These are phyloP conservation scores for Gorsachius goisagi DNA, from an alignment of 2,113 vertebrate species.

Conservation along the genomic window DNA sequence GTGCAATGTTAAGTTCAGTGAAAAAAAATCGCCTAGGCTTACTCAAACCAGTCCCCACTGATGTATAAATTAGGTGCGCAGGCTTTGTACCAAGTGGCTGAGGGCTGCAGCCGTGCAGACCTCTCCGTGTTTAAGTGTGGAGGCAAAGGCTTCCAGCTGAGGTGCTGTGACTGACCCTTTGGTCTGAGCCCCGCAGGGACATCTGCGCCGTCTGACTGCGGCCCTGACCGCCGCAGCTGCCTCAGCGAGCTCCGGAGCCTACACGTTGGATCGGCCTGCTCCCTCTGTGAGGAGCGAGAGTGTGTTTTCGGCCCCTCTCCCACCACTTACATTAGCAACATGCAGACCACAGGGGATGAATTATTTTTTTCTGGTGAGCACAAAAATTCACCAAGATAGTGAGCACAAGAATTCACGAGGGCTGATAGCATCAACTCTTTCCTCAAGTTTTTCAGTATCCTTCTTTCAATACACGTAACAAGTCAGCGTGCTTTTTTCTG, in stretches of 20 bases:
- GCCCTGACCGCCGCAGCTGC: not conserved
- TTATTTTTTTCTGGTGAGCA: not conserved
- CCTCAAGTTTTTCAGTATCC: not conserved
- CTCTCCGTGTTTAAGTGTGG: not conserved
- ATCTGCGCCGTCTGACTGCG: too few species aligned
- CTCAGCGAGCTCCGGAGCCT: not conserved
- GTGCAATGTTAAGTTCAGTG: too few species aligned
- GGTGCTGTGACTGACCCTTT: not conserved
- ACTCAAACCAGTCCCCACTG: not conserved
- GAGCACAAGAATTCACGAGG: not conserved
- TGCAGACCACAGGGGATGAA: too few species aligned
- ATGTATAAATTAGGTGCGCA: not conserved
- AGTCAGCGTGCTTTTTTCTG: not conserved
- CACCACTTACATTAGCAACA: not conserved
- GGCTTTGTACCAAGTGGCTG: not conserved
- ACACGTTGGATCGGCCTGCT: fast-evolving
- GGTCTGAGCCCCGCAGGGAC: not conserved
- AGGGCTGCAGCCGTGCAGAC: fast-evolving
- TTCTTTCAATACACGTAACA: not conserved
- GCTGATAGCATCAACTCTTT: not conserved
- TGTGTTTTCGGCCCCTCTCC: not conserved
- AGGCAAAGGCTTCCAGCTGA: not conserved
- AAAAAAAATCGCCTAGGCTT: not conserved
- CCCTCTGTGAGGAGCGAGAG: fast-evolving
- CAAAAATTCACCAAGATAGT: not conserved